Evolutionary conservation across 2,888 invertebrate species (phyloP).

Genomic region (Lysandra coridon): DNA sequence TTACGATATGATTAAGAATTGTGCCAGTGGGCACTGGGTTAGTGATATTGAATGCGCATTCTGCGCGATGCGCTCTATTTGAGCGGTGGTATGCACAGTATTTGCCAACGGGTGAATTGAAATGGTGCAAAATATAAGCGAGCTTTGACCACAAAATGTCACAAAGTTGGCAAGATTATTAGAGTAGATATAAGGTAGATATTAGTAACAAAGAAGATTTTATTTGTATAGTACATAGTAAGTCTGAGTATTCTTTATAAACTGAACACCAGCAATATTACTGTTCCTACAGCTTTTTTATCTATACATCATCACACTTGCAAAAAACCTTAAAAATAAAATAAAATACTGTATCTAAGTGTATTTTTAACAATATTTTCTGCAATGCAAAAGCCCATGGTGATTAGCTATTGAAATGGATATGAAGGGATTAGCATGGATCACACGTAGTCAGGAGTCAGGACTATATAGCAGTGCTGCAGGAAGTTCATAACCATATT

Average conservation of each 20-base stretch:
- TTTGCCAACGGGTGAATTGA: slow-evolving; percentile 9
- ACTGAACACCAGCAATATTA: no score
- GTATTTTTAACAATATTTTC: neutral
- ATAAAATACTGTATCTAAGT: neutral
- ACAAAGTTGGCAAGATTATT: neutral
- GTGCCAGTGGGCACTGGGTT: slow-evolving; percentile 20
- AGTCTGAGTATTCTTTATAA: no score
- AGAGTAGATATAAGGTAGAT: neutral
- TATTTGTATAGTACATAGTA: no score
- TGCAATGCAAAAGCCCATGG: neutral
- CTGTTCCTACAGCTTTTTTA: no score
- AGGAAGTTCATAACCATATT: slow-evolving; percentile 19
- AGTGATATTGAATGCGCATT: slow-evolving; percentile 28
- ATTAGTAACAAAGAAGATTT: neutral
- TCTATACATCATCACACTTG: no score
- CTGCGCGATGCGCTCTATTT: slow-evolving; percentile 27
- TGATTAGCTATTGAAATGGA: slow-evolving; percentile 4
- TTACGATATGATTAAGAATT: slow-evolving; percentile 45
- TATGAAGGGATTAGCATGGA: slow-evolving; percentile 22
- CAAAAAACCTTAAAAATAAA: neutral
- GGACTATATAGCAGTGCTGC: slow-evolving; percentile 6
- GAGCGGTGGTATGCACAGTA: slow-evolving; percentile 5
- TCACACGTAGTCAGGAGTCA: neutral
- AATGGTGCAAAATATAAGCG: slow-evolving; percentile 16
- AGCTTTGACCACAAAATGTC: slow-evolving; percentile 20